Base-by-base conservation (phyloP, 2,888 invertebrate species). In the Apocheima hispidaria region DNA sequence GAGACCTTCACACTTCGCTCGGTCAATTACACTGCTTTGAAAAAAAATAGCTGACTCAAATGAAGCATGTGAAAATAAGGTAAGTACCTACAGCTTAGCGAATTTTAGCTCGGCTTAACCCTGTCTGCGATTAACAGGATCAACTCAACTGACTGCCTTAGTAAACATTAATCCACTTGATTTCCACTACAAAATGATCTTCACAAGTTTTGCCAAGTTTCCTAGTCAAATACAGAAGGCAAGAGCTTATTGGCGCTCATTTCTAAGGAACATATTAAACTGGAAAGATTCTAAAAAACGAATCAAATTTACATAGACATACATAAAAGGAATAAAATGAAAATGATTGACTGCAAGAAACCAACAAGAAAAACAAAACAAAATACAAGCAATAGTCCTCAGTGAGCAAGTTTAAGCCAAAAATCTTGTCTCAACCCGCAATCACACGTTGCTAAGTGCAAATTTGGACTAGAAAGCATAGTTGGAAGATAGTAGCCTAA, bases 91-190 rank as follows among this genome's bases (percentile, higher is more conserved):
- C 36, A 9, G 52, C 52, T 41, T 38, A 52, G 38, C 26, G 41
- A 30, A 28, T 41, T 52, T 41, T 14, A 40, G 40, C 18, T 51
- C 38, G 23, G 26, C 30, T 40, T 40, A 52, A 30, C 52, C 30
- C 52, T 26, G 50, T 50, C 50, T 40, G 40, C 28, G 52, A 23
- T 52, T n/a, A 10, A 41, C 30, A 7, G 40, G 52, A 52, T 52
- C 18, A 52, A 52, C 23, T 38, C 36, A 38, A 51, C 50, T 38
- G 26, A 26, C 28, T 52, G 41, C 20, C 9, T 18, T 41, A 52
- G 23, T 52, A 41, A 52, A 41, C 30, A 52, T 14, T 14, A 36
- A 51, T 51, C 21, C 14, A 21, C 21, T 23, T 10, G 35, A 49
- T 36, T 49, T 9, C 14, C 21, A 35, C 36, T 23, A 23, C 33